Conservation (phyloP, 1,140 invertebrate genomes). For the Triops longicaudatus region DNA sequence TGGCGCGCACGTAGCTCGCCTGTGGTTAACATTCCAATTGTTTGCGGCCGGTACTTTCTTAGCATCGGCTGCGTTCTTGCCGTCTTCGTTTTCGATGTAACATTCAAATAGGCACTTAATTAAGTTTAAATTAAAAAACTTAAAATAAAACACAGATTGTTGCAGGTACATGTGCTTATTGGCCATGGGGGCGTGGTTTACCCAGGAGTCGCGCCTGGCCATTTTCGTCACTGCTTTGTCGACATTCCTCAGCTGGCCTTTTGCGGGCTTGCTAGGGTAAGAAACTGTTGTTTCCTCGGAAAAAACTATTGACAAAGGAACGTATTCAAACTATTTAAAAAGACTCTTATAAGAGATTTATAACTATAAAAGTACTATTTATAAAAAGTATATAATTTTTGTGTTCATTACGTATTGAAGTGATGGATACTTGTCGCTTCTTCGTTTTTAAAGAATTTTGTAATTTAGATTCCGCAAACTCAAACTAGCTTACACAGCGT, state of each 20-base stretch:
- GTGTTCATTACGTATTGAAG: too few species aligned
- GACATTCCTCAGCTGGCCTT: constrained; percentile 78
- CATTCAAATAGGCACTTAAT: constrained; percentile 27
- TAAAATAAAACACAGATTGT: constrained; percentile 26
- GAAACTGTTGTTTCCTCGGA: background rate
- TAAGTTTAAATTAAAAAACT: constrained; percentile 21
- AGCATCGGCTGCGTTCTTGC: constrained; percentile 78
- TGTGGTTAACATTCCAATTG: constrained; percentile 71
- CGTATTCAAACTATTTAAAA: constrained; percentile 27
- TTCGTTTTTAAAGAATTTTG: too few species aligned
- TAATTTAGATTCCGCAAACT: too few species aligned
- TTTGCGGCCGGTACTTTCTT: constrained; percentile 89
- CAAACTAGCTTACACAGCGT: too few species aligned
- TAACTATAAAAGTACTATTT: too few species aligned
- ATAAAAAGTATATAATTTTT: too few species aligned
- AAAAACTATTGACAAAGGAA: constrained; percentile 9
- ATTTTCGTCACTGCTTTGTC: constrained; percentile 74
- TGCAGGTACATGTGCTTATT: constrained; percentile 60
- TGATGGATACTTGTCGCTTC: too few species aligned
- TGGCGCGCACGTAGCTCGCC: constrained; percentile 74
- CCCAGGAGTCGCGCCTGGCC: constrained; percentile 64
- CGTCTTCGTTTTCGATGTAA: constrained; percentile 88
- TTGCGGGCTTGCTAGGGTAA: constrained; percentile 74
- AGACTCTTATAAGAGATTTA: too few species aligned
- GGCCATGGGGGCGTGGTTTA: constrained; percentile 79